These are phyloP conservation scores for Ophioderma brevispina DNA, from an alignment of 35 echinoderm and acorn worm species.

Conservation along the genomic window DNA sequence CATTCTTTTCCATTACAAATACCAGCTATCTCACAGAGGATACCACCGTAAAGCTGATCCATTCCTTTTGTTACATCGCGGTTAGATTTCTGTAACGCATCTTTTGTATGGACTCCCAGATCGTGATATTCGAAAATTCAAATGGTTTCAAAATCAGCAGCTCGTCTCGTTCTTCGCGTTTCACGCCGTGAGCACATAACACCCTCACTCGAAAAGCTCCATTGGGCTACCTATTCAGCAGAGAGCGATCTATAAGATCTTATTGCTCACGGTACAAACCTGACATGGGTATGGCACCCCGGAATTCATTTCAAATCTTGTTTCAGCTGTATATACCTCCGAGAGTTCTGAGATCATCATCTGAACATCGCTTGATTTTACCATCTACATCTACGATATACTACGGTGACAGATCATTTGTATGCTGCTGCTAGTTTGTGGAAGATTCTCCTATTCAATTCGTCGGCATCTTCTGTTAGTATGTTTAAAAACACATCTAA, in stretches of 20 bases:
- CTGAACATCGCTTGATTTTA: neutral
- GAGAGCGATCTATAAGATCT: neutral
- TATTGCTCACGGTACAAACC: neutral
- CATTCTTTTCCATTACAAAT: too few relatives aligned
- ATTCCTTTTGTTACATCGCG: neutral
- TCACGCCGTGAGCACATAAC: neutral
- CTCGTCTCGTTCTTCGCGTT: neutral
- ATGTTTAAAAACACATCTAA: neutral
- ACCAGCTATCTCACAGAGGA: neutral
- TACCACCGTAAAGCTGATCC: neutral
- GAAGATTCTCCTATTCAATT: neutral
- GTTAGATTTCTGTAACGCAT: neutral
- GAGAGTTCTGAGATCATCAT: neutral
- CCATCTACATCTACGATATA: neutral
- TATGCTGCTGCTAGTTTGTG: neutral
- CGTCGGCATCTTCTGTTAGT: neutral
- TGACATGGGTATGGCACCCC: neutral
- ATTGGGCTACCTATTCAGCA: neutral
- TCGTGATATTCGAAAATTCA: neutral
- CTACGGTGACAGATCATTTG: constrained; percentile 1
- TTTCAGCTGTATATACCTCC: neutral
- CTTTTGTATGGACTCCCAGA: neutral
- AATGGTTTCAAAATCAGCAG: neutral
- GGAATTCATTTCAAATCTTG: neutral
- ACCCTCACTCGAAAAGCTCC: neutral